Evolutionary conservation across 2,113 vertebrate genomes (phyloP).

Genomic region (Diglossa brunneiventris): DNA sequence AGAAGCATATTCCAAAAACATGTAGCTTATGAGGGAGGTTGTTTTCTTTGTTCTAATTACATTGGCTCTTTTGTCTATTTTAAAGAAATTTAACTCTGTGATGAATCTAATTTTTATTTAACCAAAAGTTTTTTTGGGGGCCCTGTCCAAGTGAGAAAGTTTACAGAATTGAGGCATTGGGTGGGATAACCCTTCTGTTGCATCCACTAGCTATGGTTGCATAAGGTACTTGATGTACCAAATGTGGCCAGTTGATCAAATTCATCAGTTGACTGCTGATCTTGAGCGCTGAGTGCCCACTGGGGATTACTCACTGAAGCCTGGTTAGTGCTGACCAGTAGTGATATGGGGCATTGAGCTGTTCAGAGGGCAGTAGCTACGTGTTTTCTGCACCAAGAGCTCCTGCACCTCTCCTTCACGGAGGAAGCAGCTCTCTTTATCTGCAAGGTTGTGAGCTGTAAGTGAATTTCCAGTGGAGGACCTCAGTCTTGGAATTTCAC

Average conservation of each 20-base stretch:
- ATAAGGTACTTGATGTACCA: neutral
- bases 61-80: neutral
- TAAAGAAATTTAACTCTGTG: neutral
- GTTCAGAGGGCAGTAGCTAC: neutral
- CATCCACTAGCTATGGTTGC: neutral
- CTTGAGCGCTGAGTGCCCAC: accelerated
- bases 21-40: neutral
- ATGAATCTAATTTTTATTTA: neutral
- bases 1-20: neutral
- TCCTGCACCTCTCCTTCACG: accelerated
- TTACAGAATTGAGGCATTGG: neutral
- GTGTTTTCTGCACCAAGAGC: neutral
- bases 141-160: accelerated
- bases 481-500: neutral
- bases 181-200: neutral
- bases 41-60: neutral
- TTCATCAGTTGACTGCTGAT: neutral
- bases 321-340: neutral
- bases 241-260: neutral
- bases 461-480: neutral
- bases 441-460: accelerated
- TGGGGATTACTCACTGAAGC: neutral
- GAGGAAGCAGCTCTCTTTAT: neutral
- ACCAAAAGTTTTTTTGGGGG: neutral
- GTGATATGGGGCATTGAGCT: accelerated